Base-by-base conservation (phyloP, 1,140 invertebrate species). In the Odontomachus brunneus region DNA sequence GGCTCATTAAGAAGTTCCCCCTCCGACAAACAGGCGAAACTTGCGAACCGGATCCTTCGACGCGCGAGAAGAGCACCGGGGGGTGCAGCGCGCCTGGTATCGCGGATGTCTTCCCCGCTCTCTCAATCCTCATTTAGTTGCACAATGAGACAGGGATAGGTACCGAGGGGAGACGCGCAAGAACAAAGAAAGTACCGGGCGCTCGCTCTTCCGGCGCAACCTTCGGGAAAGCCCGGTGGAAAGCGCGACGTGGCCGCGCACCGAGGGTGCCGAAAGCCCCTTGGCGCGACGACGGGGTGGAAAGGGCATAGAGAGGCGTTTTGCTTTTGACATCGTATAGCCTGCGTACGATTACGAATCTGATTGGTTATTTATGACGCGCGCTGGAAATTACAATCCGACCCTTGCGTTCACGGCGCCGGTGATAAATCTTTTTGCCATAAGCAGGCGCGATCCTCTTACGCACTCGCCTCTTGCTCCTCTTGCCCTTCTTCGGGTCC, bases 281-380 rank as follows among this genome's bases (percentile, higher is more conserved):
- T 48, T 48, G 38, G 9, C 19, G 14, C 29, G 19, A 5, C 17
- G 17, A 1, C 33, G 5, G n/a, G n/a, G 11, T n/a, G 17, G 44
- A 12, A 15, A 19, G 22, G 49, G n/a, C n/a, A 22, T 4, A 17
- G 44, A 3, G 44, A 5, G 51, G 44, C 33, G n/a, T 24, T 44
- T 57, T 84, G 76, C 65, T 59, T 81, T 65, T 82, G 83, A 84
- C 83, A 76, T 81, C 49, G 72, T 19, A 48, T 60, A 15, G 51
- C 69, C 15, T 33, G 57, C 69, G 48, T 60, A 57, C 80, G 80
- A 85, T 85, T 67, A 67, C 29, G 69, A 62, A 69, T 67, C 71
- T 75, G 84, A 85, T 85, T 85, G 80, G 80, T 85, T 85, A 85
- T 85, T 85, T 85, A 85, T 85, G 62, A 55, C 14, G 55, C 66